Percentiles rank a stretch among this genome's conserved stretches.
Evolutionary conservation across 2,888 invertebrate species (phyloP).

Genomic region (Netelia virgata): DNA sequence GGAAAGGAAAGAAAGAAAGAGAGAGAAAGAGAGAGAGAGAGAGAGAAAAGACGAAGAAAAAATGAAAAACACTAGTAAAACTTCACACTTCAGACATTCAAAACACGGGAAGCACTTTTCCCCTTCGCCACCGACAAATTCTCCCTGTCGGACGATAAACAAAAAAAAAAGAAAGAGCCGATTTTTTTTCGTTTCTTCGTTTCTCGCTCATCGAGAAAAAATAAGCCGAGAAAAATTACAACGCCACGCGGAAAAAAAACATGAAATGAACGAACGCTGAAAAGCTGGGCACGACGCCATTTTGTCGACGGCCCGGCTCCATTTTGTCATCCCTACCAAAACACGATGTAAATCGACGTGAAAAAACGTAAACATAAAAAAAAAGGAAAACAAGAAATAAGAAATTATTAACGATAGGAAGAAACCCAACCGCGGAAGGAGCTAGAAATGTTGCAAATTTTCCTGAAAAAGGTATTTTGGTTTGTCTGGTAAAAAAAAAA

Average conservation of each 20-base stretch:
- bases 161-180: no score
- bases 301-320: conserved; percentile 19
- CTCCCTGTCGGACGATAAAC: not conserved
- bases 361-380: not conserved
- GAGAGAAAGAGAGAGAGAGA: not conserved
- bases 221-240: not conserved
- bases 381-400: not conserved
- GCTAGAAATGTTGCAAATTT: conserved; percentile 37
- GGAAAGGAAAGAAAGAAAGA: not conserved
- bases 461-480: conserved; percentile 45
- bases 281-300: conserved; percentile 18
- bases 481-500: not conserved
- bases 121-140: conserved; percentile 16
- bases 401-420: not conserved
- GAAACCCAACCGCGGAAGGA: not conserved
- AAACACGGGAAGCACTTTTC: not conserved
- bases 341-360: not conserved
- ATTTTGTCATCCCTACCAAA: not conserved
- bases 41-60: not conserved
- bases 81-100: conserved; percentile 48
- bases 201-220: not conserved
- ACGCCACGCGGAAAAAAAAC: not conserved
- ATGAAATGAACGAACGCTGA: conserved; percentile 27
- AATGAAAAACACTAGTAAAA: not conserved
- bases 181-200: no score